phyloP scores from a whole-genome alignment of 2,113 vertebrate genomes.

The Zootoca vivipara region DNA sequence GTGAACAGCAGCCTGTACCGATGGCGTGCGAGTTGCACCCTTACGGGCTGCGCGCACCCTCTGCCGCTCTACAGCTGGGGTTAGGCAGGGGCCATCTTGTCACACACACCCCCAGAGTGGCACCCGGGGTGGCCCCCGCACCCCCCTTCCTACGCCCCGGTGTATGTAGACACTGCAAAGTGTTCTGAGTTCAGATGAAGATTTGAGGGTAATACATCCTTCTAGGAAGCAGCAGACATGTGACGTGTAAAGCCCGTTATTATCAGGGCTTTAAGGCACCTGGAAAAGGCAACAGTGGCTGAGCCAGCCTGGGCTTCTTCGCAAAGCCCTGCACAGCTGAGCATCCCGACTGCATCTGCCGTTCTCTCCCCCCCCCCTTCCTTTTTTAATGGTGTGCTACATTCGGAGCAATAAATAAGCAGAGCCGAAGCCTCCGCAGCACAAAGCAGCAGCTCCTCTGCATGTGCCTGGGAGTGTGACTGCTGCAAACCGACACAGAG shows the following conservation, averaged over 20 bases:
- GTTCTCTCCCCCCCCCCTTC: accelerated
- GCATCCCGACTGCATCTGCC: background rate
- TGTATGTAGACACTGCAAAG: background rate
- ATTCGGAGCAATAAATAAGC: background rate
- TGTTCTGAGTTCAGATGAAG: background rate
- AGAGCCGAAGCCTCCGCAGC: background rate
- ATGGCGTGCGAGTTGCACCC: too few species aligned
- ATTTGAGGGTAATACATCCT: background rate
- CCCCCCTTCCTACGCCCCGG: too few species aligned
- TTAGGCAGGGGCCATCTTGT: too few species aligned
- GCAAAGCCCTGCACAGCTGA: background rate
- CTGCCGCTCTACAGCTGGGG: too few species aligned
- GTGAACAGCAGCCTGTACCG: too few species aligned
- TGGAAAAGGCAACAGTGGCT: background rate
- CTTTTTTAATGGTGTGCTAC: background rate
- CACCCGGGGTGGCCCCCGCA: too few species aligned
- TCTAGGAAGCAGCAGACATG: background rate
- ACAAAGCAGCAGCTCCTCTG: background rate
- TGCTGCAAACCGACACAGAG: background rate
- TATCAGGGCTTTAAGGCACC: background rate
- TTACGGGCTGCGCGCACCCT: too few species aligned
- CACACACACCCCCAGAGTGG: too few species aligned
- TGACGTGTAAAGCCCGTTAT: background rate
- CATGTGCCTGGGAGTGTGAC: constrained; percentile 17
- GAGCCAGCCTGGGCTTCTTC: too few species aligned